phyloP scores from a whole-genome alignment of 1,140 invertebrate genomes.

The Philotrypesis tridentata region DNA sequence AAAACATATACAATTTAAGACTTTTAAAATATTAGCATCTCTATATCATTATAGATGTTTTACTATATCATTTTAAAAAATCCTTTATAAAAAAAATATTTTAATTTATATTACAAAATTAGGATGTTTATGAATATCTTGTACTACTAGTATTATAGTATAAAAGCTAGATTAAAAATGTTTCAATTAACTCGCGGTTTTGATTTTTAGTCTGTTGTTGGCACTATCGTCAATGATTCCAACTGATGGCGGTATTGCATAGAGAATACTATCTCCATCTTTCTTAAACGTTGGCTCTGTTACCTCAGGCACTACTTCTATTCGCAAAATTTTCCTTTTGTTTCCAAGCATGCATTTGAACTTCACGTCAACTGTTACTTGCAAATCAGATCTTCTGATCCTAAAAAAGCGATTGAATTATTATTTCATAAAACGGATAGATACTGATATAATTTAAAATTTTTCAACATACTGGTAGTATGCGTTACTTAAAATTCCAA shows the following conservation, averaged over 20 bases:
- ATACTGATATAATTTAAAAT: conserved; percentile 13
- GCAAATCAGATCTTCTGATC: conserved; percentile 76
- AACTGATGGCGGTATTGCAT: conserved; percentile 73
- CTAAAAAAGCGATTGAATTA: conserved; percentile 67
- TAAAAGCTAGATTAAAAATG: conserved; percentile 29
- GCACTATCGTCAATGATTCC: conserved; percentile 62
- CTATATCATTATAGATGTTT: conserved; percentile 16
- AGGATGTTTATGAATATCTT: conserved; percentile 39
- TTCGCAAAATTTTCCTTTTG: conserved; percentile 78
- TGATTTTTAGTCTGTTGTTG: conserved; percentile 60
- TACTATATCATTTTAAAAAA: conserved; percentile 31
- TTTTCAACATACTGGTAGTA: conserved; percentile 82
- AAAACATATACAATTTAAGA: conserved; percentile 26
- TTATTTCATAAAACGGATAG: neutral
- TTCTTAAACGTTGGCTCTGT: conserved; percentile 78
- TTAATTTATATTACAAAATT: conserved; percentile 45
- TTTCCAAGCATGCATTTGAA: conserved; percentile 84
- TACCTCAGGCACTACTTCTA: conserved; percentile 78
- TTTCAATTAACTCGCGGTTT: conserved; percentile 56
- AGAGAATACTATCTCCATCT: conserved; percentile 75
- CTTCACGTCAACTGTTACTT: conserved; percentile 78
- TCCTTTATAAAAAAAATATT: conserved; percentile 43
- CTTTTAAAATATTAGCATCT: conserved; percentile 1
- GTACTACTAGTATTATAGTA: conserved; percentile 18
- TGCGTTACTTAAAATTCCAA: conserved; percentile 86